These are phyloP conservation scores for Ectemnius cavifrons DNA, from an alignment of 2,888 invertebrate species.

Conservation along the genomic window DNA sequence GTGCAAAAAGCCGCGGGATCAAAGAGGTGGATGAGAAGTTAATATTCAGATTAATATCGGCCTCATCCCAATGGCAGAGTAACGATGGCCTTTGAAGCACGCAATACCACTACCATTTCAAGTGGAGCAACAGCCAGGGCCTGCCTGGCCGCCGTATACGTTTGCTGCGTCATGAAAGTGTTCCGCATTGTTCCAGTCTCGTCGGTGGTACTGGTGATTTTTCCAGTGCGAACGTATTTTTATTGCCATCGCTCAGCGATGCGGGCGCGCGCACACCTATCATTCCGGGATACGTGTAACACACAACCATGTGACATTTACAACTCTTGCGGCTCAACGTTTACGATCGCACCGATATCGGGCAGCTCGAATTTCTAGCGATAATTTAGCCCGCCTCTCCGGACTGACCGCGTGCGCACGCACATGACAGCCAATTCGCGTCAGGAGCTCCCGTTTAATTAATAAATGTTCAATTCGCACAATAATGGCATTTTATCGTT, in stretches of 20 bases:
- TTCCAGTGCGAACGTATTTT: not conserved
- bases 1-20: slow-evolving; percentile 18
- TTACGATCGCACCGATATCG: too few relatives aligned
- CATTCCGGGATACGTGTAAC: not conserved
- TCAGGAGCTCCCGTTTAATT: slow-evolving; percentile 26
- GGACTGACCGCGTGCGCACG: not conserved
- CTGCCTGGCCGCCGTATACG: not conserved
- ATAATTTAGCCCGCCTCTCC: too few relatives aligned
- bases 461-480: slow-evolving; percentile 24
- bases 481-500: slow-evolving; percentile 28
- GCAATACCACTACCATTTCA: too few relatives aligned
- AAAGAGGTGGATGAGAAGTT: slow-evolving; percentile 14
- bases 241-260: not conserved
- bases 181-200: not conserved
- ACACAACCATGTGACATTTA: not conserved
- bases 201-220: slow-evolving; percentile 23
- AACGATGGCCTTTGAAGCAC: slow-evolving; percentile 9
- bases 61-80: slow-evolving; percentile 12
- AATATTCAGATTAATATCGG: not conserved
- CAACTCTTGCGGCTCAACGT: too few relatives aligned
- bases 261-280: too few relatives aligned
- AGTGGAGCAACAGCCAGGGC: too few relatives aligned
- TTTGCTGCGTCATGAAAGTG: not conserved
- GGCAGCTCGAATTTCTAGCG: too few relatives aligned
- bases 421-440: slow-evolving; percentile 31